Conservation (phyloP, 1,140 invertebrate species). For the Dendroctonus valens region DNA sequence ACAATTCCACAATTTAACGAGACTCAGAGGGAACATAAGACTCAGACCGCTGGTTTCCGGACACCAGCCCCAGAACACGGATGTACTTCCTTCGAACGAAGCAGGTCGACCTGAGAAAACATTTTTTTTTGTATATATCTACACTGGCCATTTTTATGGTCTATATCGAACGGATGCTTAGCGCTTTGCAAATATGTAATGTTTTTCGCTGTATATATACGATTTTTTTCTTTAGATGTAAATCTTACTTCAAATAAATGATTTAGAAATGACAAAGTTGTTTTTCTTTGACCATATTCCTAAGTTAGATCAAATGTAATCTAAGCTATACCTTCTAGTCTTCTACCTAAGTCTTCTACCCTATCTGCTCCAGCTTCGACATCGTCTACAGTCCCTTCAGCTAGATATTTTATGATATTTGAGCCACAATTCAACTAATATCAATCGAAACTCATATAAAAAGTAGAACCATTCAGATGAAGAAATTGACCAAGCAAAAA, state of each 20-base stretch:
- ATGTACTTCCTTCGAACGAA: constrained; percentile 38
- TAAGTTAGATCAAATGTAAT: too few species aligned
- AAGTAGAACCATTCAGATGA: too few species aligned
- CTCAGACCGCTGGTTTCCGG: constrained; percentile 28
- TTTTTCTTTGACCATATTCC: too few species aligned
- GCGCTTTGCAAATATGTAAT: constrained; percentile 36
- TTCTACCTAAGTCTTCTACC: too few species aligned
- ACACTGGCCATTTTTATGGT: constrained; percentile 43
- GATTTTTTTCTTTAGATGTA: constrained; percentile 33
- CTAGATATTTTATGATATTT: too few species aligned
- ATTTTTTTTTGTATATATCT: constrained; percentile 43
- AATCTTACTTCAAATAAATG: constrained; percentile 8
- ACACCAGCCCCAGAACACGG: constrained; percentile 13
- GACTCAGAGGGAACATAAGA: constrained; percentile 31
- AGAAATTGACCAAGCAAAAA: too few species aligned
- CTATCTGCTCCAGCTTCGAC: too few species aligned
- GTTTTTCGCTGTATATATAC: constrained; percentile 30
- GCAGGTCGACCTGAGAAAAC: constrained; percentile 38
- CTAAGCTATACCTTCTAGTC: too few species aligned
- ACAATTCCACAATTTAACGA: constrained; percentile 29
- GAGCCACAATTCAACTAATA: too few species aligned
- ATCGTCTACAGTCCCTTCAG: too few species aligned
- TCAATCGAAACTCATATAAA: too few species aligned
- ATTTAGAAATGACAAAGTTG: too few species aligned
- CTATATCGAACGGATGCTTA: constrained; percentile 40